A percentile compares a stretch with the other conserved stretches of the same genome.
Conservation (phyloP, 2,888 invertebrate genomes). For the Synanthedon formicaeformis region DNA sequence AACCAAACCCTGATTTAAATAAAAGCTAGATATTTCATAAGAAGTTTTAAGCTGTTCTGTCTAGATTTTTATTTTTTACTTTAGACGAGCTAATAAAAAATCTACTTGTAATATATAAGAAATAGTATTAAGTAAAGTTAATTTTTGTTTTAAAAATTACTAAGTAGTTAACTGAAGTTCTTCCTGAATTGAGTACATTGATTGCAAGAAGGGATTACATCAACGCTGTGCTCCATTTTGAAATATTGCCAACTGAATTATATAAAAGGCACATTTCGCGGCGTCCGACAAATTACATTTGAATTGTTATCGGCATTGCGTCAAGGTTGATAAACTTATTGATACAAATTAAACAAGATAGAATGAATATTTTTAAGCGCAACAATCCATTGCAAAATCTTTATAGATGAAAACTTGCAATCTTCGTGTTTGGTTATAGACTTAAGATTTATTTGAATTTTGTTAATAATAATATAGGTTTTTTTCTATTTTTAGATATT, state of each 20-base stretch:
- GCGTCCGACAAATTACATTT: conserved; percentile 28
- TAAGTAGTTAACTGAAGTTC: not conserved
- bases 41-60: too few relatives aligned
- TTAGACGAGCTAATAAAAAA: too few relatives aligned
- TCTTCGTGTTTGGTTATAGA: too few relatives aligned
- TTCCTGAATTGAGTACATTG: not conserved
- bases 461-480: too few relatives aligned
- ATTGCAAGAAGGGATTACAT: conserved; percentile 14
- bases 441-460: too few relatives aligned
- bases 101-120: too few relatives aligned
- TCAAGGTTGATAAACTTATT: conserved; percentile 13
- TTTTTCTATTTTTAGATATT: too few relatives aligned
- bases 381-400: conserved; percentile 3
- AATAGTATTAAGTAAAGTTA: too few relatives aligned
- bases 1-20: too few relatives aligned
- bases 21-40: too few relatives aligned
- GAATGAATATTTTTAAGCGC: conserved; percentile 5
- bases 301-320: conserved; percentile 19
- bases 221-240: conserved; percentile 21
- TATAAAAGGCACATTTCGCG: conserved; percentile 21
- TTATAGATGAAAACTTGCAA: conserved; percentile 2
- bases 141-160: too few relatives aligned
- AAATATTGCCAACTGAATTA: conserved; percentile 25
- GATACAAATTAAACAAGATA: conserved; percentile 17
- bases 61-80: too few relatives aligned